phyloP scores from a whole-genome alignment of 2,113 vertebrate species.

The Symphodus melops region DNA sequence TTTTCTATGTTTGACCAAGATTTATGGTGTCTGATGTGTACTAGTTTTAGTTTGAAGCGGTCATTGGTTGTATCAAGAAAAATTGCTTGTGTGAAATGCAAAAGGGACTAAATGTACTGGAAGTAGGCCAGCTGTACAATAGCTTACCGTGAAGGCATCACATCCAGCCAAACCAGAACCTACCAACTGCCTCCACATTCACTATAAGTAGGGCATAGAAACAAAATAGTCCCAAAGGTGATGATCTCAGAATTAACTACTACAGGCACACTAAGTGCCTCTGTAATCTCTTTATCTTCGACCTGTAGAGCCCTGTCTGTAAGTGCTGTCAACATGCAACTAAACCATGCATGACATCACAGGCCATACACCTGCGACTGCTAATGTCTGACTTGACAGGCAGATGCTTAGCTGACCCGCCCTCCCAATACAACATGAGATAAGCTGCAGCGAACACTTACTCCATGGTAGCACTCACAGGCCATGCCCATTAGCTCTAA shows the following conservation, averaged over 20 bases:
- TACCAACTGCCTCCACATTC: neutral
- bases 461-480: conserved; percentile 68
- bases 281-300: conserved; percentile 58
- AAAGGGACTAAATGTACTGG: too few species aligned
- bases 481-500: conserved; percentile 75
- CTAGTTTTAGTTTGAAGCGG: too few species aligned
- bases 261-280: conserved; percentile 8
- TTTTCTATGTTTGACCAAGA: too few species aligned
- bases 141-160: neutral
- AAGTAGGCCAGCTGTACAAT: too few species aligned
- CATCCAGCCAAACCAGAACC: neutral
- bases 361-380: neutral
- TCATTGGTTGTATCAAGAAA: too few species aligned
- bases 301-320: conserved; percentile 36
- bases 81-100: too few species aligned
- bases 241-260: conserved; percentile 40
- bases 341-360: conserved; percentile 59
- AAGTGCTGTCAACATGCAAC: conserved; percentile 45
- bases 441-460: conserved; percentile 59
- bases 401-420: conserved; percentile 35
- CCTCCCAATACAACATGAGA: conserved; percentile 45
- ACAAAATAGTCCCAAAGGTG: conserved; percentile 22
- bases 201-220: neutral
- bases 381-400: conserved; percentile 46
- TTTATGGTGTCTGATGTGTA: too few species aligned